Conservation (phyloP, 1,140 invertebrate genomes). For the Heliconius melpomene region DNA sequence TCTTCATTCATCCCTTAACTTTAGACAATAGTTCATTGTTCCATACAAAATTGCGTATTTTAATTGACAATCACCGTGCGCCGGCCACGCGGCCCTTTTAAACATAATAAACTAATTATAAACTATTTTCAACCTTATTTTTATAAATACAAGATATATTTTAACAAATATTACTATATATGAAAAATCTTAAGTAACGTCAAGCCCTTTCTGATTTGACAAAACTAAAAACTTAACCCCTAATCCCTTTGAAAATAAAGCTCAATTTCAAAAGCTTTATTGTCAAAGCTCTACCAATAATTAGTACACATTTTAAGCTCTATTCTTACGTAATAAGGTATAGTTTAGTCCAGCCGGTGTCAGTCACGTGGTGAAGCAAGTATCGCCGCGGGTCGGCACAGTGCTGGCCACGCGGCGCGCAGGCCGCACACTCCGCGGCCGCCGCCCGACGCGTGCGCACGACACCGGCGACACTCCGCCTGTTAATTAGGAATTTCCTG, state of each 20-base stretch:
- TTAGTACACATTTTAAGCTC: not conserved
- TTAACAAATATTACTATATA: not conserved
- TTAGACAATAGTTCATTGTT: constrained; percentile 52
- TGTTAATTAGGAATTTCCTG: constrained; percentile 6
- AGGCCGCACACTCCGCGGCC: constrained; percentile 64
- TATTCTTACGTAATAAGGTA: not conserved
- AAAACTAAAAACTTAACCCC: not conserved
- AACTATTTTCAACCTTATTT: constrained; percentile 24
- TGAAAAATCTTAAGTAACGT: constrained; percentile 15
- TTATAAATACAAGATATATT: not conserved
- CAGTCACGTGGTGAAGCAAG: constrained; percentile 1
- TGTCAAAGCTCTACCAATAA: not conserved
- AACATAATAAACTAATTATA: constrained; percentile 26
- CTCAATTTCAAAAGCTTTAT: constrained; percentile 16
- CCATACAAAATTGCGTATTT: constrained; percentile 70
- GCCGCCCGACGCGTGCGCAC: constrained; percentile 67
- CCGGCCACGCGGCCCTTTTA: constrained; percentile 65
- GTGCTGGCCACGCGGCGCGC: constrained; percentile 31
- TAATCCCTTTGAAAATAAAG: not conserved
- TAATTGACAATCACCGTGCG: constrained; percentile 74
- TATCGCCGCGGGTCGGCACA: constrained; percentile 12
- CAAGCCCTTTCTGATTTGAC: constrained; percentile 25
- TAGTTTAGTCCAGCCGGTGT: not conserved
- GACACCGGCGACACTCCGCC: constrained; percentile 26
- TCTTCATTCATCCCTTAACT: constrained; percentile 46